Evolutionary conservation across 2,888 invertebrate genomes (phyloP).

Genomic region (Latrodectus hesperus): DNA sequence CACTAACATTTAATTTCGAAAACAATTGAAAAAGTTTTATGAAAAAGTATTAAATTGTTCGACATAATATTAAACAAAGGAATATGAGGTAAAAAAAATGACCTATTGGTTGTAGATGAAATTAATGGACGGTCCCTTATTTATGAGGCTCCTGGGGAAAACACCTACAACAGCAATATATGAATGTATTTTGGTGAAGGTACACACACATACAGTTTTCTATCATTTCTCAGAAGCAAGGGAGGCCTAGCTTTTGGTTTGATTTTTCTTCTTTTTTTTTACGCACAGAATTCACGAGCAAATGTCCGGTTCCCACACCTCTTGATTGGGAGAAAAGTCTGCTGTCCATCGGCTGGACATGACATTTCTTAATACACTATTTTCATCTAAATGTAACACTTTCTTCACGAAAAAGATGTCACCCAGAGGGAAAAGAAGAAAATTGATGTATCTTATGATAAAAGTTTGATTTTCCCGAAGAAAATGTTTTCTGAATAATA

Average conservation of each 20-base stretch:
- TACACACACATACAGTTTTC: constrained; percentile 11
- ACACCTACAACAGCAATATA: constrained; percentile 11
- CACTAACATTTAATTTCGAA: too few species aligned
- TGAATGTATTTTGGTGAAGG: constrained; percentile 13
- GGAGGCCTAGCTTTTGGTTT: constrained; percentile 15
- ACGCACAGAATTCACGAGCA: constrained; percentile 10
- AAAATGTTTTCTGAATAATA: too few species aligned
- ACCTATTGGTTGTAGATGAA: background rate
- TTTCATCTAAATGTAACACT: too few species aligned
- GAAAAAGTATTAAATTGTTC: too few species aligned
- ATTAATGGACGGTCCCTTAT: constrained; percentile 4
- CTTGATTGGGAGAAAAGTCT: background rate
- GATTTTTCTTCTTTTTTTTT: constrained; percentile 18
- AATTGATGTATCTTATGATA: too few species aligned
- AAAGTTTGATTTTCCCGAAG: too few species aligned
- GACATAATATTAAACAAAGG: too few species aligned
- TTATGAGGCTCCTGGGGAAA: background rate
- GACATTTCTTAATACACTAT: background rate
- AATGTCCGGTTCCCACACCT: constrained; percentile 38
- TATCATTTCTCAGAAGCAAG: constrained; percentile 14
- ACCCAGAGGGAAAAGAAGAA: too few species aligned
- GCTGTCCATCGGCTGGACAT: background rate
- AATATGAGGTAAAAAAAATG: too few species aligned
- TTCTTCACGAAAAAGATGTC: too few species aligned
- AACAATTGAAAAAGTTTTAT: too few species aligned